Base-by-base conservation (phyloP, 1,140 invertebrate genomes). In the Tetramorium alpestre region DNA sequence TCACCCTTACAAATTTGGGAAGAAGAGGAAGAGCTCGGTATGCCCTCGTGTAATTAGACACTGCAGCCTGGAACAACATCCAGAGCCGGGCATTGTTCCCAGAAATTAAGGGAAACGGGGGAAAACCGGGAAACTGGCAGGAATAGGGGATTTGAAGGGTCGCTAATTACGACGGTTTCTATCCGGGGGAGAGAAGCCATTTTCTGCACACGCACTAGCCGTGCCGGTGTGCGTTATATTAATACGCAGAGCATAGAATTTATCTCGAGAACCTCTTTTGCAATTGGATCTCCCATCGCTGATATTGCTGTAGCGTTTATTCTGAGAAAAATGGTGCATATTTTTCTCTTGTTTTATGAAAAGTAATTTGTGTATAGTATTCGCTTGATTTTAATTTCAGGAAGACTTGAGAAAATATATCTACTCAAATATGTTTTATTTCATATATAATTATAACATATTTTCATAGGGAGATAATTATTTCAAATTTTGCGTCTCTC, bases 41-140 rank as follows among this genome's bases (percentile, higher is more conserved):
- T 41, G 41, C 58, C 67, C 84, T 25, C 47, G 87, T 93, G 94
- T 95, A 95, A 95, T 95, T 95, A 95, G 94, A 95, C 93, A 94
- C 94, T 95, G 92, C 92, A 91, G 89, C 80, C 92, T 94, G 93
- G 93, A 94, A 93, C 92, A 93, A 94, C 93, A 93, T 94, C 88
- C 89, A 92, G 72, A 75, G 25, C 58, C 64, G 81, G 91, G 81
- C 87, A 94, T 93, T 94, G 93, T 95, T 95, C 94, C 92, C 90
- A 89, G 91, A 95, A 95, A 95, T 95, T 94, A 94, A 93, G 92
- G 92, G 94, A 95, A 95, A 94, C 90, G 89, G 91, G 92, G 92
- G 92, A 91, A 94, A 94, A 88, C 87, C 86, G 92, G 92, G 92
- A 93, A 91, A 82, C 87, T 86, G 87, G 78, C 77, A 86, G 76